phyloP scores from a whole-genome alignment of 2,113 vertebrate genomes.

The Serinus canaria region DNA sequence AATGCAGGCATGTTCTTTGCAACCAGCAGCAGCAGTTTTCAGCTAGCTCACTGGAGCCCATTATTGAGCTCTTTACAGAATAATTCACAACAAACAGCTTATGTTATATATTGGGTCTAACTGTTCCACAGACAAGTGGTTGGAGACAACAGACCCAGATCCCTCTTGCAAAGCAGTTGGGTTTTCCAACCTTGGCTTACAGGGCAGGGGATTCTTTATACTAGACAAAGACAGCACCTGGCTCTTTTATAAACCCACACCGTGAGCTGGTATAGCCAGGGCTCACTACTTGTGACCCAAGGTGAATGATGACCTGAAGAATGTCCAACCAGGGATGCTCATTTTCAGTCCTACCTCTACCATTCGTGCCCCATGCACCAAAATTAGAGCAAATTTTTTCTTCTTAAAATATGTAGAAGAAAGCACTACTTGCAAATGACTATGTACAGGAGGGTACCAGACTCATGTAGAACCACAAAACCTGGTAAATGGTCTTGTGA shows the following conservation, averaged over 20 bases:
- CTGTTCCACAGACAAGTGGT: background rate
- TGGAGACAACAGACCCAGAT: background rate
- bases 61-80: background rate
- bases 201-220: background rate
- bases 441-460: background rate
- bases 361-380: rapidly evolving
- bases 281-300: background rate
- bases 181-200: background rate
- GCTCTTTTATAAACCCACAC: background rate
- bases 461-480: background rate
- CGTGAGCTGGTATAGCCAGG: background rate
- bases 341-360: background rate
- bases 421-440: background rate
- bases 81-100: background rate
- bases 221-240: background rate
- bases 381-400: background rate
- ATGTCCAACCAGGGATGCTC: background rate
- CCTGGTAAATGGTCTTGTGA: background rate
- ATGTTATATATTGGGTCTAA: background rate
- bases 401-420: background rate
- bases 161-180: background rate
- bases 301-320: background rate
- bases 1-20: background rate
- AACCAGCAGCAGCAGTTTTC: background rate
- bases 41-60: background rate